Evolutionary conservation across 2,888 invertebrate genomes (phyloP).

Genomic region (Furcula furcula): DNA sequence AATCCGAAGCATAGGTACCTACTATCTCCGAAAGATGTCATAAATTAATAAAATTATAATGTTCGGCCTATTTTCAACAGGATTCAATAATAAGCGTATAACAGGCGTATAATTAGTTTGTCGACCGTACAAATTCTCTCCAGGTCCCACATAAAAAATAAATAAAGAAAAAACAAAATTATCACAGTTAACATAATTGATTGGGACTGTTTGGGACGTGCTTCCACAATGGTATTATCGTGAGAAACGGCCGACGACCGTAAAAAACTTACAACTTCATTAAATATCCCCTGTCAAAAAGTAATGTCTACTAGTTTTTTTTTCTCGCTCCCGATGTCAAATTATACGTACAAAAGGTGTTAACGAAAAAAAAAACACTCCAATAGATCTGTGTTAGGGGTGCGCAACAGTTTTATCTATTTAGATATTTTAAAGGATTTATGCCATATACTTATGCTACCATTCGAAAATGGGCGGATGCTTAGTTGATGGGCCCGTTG

Average conservation of each 20-base stretch:
- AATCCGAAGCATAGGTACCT: slow-evolving; percentile 5
- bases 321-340: slow-evolving; percentile 77
- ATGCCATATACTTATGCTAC: too few relatives aligned
- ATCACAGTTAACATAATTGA: slow-evolving; percentile 80
- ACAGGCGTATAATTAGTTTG: slow-evolving; percentile 71
- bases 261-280: slow-evolving; percentile 72
- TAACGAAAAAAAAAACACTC: slow-evolving; percentile 70
- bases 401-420: slow-evolving; percentile 59
- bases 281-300: slow-evolving; percentile 80
- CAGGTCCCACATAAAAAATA: slow-evolving; percentile 39
- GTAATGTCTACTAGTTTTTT: slow-evolving; percentile 76
- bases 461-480: too few relatives aligned
- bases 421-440: slow-evolving; percentile 2
- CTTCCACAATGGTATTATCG: slow-evolving; percentile 66
- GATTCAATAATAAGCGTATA: slow-evolving; percentile 60
- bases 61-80: slow-evolving; percentile 21
- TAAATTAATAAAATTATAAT: slow-evolving; percentile 30
- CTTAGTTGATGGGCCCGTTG: too few relatives aligned
- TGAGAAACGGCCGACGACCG: slow-evolving; percentile 58
- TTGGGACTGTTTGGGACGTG: slow-evolving; percentile 73
- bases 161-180: slow-evolving; percentile 53
- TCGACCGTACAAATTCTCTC: slow-evolving; percentile 52
- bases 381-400: slow-evolving; percentile 53
- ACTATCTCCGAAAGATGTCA: slow-evolving; percentile 31
- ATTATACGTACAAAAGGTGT: slow-evolving; percentile 81